A percentile compares a stretch with the other conserved stretches of the same genome.
Conservation (phyloP, 2,797 vertebrate species). For the Acanthurus tractus region DNA sequence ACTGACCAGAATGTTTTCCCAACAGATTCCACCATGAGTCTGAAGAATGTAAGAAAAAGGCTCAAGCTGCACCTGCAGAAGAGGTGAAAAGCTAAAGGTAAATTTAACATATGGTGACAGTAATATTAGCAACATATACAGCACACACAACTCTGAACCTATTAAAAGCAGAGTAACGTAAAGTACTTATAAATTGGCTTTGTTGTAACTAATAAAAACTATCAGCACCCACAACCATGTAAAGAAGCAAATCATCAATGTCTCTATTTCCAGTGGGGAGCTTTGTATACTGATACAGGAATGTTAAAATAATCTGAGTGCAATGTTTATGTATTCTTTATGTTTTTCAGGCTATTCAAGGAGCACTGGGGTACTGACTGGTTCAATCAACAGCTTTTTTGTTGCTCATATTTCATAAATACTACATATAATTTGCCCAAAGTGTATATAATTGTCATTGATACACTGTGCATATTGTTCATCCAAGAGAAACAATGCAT, state of each 20-base stretch:
- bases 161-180: too few species aligned
- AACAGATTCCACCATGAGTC: conserved; percentile 80
- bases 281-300: not conserved
- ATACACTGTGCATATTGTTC: not conserved
- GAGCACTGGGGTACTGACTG: not conserved
- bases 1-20: conserved; percentile 26
- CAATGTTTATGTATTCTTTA: conserved; percentile 1
- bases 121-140: not conserved
- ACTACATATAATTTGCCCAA: not conserved
- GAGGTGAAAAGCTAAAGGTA: conserved; percentile 63
- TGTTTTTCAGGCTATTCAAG: conserved; percentile 39
- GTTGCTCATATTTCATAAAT: conserved; percentile 9
- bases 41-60: conserved; percentile 79
- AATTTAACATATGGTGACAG: not conserved
- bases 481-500: not conserved
- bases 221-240: not conserved
- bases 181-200: too few species aligned
- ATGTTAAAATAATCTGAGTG: conserved; percentile 1
- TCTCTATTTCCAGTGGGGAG: not conserved
- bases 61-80: conserved; percentile 41
- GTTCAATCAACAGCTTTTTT: not conserved
- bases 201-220: too few species aligned
- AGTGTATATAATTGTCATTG: not conserved
- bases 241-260: not conserved
- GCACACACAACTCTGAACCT: not conserved